These are phyloP conservation scores for Cabera pusaria DNA, from an alignment of 2,888 invertebrate genomes.

Conservation along the genomic window DNA sequence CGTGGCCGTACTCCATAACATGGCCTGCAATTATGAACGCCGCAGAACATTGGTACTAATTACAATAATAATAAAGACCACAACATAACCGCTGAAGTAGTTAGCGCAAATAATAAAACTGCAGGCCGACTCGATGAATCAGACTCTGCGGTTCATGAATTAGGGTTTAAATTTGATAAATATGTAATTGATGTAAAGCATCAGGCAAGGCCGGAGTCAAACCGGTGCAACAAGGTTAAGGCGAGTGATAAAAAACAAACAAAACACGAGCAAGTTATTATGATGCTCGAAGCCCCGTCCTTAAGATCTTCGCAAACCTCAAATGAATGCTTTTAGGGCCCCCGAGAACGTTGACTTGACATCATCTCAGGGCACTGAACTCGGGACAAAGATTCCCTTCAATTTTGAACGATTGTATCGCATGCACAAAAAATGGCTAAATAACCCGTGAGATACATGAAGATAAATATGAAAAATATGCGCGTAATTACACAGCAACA, in stretches of 20 bases:
- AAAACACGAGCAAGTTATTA: constrained; percentile 43
- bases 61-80: constrained; percentile 28
- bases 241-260: constrained; percentile 58
- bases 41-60: constrained; percentile 34
- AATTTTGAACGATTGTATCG: constrained; percentile 30
- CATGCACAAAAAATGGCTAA: constrained; percentile 18
- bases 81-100: constrained; percentile 23
- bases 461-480: constrained; percentile 9
- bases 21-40: constrained; percentile 7
- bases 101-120: constrained; percentile 24
- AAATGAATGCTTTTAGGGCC: constrained; percentile 24
- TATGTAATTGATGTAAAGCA: constrained; percentile 9
- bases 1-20: constrained; percentile 4
- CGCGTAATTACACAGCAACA: too few relatives aligned
- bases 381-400: constrained; percentile 32
- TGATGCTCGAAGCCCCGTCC: constrained; percentile 31
- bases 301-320: constrained; percentile 29
- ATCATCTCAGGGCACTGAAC: constrained; percentile 23
- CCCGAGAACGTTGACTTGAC: constrained; percentile 29
- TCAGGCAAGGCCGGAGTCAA: constrained; percentile 52
- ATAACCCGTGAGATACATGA: constrained; percentile 7
- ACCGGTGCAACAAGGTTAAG: constrained; percentile 63
- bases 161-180: constrained; percentile 16
- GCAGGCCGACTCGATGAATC: neutral
- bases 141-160: constrained; percentile 5